These are phyloP conservation scores for Sciurus vulgaris DNA, from an alignment of 2,797 vertebrate genomes.

Conservation along the genomic window DNA sequence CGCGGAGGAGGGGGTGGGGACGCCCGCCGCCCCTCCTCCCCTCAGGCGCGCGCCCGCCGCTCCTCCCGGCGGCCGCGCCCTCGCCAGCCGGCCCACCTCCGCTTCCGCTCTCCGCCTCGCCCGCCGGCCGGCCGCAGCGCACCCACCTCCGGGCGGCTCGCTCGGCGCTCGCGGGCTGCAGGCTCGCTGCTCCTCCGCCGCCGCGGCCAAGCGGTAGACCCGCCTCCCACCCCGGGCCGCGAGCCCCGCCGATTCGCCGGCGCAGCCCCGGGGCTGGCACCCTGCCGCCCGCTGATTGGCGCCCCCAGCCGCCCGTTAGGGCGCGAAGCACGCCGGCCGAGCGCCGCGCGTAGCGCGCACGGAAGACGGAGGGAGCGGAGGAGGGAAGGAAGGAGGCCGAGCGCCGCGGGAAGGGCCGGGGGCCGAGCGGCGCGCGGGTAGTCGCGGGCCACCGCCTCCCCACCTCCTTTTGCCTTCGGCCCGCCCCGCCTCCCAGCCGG, in stretches of 20 bases:
- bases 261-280: slow-evolving; percentile 65
- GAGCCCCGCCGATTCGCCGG: slow-evolving; percentile 76
- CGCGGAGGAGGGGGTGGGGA: slow-evolving; percentile 71
- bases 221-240: slow-evolving; percentile 79
- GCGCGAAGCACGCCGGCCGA: slow-evolving; percentile 80
- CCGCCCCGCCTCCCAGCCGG: slow-evolving; percentile 68
- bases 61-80: background rate
- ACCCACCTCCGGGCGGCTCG: slow-evolving; percentile 75
- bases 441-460: slow-evolving; percentile 70
- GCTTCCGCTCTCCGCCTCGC: slow-evolving; percentile 69
- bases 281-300: slow-evolving; percentile 78
- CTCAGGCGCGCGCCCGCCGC: slow-evolving; percentile 31
- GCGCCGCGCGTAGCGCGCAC: slow-evolving; percentile 64
- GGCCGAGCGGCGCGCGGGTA: slow-evolving; percentile 41
- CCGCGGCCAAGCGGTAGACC: slow-evolving; percentile 80
- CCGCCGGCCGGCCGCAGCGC: slow-evolving; percentile 62
- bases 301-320: slow-evolving; percentile 74
- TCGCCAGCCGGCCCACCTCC: slow-evolving; percentile 55
- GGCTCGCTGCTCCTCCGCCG: slow-evolving; percentile 34
- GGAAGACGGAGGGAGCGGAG: slow-evolving; percentile 63
- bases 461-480: slow-evolving; percentile 55
- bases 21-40: slow-evolving; percentile 57
- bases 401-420: slow-evolving; percentile 38
- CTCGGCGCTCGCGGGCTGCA: slow-evolving; percentile 71
- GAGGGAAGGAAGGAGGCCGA: slow-evolving; percentile 65